These are phyloP conservation scores for Selenia dentaria DNA, from an alignment of 2,888 invertebrate species.

Conservation along the genomic window DNA sequence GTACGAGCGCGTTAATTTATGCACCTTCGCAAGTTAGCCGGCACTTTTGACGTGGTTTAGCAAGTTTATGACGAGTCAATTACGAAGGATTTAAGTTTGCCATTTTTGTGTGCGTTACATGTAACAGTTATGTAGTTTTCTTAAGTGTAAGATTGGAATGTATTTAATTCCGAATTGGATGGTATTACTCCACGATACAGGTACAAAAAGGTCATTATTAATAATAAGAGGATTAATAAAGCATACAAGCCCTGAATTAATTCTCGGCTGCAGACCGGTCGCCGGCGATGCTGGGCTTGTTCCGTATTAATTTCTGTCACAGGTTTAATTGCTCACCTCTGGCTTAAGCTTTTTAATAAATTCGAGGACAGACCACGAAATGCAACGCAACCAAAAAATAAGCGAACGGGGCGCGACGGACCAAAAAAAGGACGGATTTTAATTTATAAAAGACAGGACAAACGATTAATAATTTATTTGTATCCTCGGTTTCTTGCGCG, in stretches of 20 bases:
- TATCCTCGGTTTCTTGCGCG: conserved; percentile 79
- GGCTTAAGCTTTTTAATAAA: conserved; percentile 81
- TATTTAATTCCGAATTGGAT: conserved; percentile 19
- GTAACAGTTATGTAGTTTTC: conserved; percentile 1
- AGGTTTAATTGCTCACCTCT: conserved; percentile 81
- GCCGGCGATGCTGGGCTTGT: conserved; percentile 54
- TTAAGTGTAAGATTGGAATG: conserved; percentile 18
- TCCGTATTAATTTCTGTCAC: conserved; percentile 81
- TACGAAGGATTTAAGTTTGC: conserved; percentile 10
- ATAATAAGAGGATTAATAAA: conserved; percentile 67
- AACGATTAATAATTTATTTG: conserved; percentile 85
- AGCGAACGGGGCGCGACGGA: conserved; percentile 57
- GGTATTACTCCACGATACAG: conserved; percentile 18
- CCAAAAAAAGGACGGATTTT: conserved; percentile 80
- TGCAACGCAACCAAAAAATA: conserved; percentile 75
- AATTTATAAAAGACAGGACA: conserved; percentile 85
- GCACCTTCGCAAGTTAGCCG: conserved; percentile 31
- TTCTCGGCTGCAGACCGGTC: conserved; percentile 53
- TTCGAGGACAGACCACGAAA: conserved; percentile 78
- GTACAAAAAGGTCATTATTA: conserved; percentile 46
- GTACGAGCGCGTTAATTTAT: conserved; percentile 42
- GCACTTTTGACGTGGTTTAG: conserved; percentile 7
- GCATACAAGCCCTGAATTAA: conserved; percentile 66
- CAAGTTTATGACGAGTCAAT: conserved; percentile 15
- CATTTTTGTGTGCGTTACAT: conserved; percentile 6